Evolutionary conservation across 2,797 vertebrate species (phyloP).

Genomic region (Hippocampus kuda): DNA sequence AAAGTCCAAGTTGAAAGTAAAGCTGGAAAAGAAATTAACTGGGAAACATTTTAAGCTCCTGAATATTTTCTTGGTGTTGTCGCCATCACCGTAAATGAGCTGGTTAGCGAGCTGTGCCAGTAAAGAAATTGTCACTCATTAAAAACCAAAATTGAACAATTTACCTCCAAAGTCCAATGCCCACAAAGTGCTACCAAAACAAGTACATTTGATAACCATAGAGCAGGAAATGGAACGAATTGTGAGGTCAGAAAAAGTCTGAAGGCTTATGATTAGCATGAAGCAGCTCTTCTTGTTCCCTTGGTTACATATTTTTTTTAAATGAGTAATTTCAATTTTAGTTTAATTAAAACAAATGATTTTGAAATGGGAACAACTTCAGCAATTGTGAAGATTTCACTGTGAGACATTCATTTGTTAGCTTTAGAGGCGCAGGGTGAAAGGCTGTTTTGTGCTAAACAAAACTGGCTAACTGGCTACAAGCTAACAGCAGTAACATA

Average conservation of each 20-base stretch:
- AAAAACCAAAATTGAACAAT: neutral
- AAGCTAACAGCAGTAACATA: neutral
- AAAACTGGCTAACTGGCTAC: neutral
- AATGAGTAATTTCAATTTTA: neutral
- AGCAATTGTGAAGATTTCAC: neutral
- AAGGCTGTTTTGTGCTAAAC: constrained; percentile 1
- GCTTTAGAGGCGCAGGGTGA: neutral
- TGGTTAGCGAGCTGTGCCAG: neutral
- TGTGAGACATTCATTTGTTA: neutral
- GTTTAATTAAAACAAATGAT: neutral
- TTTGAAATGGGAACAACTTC: neutral
- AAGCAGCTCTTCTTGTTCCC: neutral
- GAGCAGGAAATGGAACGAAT: neutral
- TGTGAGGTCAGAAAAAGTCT: neutral
- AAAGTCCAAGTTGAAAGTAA: neutral
- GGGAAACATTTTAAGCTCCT: neutral
- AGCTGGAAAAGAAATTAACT: neutral
- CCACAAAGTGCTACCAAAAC: neutral
- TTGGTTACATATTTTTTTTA: neutral
- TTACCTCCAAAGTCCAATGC: neutral
- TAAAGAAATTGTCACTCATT: neutral
- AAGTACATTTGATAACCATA: neutral
- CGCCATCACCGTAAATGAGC: neutral
- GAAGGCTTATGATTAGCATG: neutral
- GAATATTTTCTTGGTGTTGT: neutral